A percentile compares a stretch with the other conserved stretches of the same genome.
Evolutionary conservation across 2,113 vertebrate species (phyloP).

Genomic region (Rattus norvegicus): DNA sequence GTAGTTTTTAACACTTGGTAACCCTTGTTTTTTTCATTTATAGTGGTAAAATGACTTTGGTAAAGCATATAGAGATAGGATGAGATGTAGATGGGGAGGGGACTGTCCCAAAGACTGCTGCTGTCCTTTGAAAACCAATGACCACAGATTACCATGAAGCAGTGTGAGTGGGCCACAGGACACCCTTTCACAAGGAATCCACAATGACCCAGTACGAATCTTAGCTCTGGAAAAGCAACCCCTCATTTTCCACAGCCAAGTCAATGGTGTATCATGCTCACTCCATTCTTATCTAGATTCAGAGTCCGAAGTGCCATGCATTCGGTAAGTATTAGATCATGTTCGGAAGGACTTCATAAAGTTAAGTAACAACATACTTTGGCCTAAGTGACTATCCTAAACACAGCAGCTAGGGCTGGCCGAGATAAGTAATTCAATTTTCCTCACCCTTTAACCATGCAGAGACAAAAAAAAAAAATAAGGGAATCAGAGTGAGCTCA

Average conservation of each 20-base stretch:
- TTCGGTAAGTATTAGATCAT: background rate
- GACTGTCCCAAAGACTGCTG: background rate
- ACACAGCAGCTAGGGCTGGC: background rate
- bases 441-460: background rate
- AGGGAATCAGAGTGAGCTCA: background rate
- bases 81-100: background rate
- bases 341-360: background rate
- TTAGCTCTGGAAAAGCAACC: background rate
- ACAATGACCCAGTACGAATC: background rate
- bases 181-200: background rate
- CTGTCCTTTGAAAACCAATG: conserved; percentile 39
- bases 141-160: background rate
- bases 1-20: conserved; percentile 46
- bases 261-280: background rate
- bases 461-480: background rate
- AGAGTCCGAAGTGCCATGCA: background rate
- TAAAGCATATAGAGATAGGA: background rate
- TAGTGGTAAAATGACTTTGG: background rate
- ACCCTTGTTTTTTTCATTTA: conserved; percentile 39
- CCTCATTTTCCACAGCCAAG: conserved; percentile 9
- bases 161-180: background rate
- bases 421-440: background rate
- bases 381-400: background rate
- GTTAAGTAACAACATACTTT: background rate
- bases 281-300: background rate